Conservation (phyloP, 1,140 invertebrate genomes). For the Lysiphlebus fabarum region DNA sequence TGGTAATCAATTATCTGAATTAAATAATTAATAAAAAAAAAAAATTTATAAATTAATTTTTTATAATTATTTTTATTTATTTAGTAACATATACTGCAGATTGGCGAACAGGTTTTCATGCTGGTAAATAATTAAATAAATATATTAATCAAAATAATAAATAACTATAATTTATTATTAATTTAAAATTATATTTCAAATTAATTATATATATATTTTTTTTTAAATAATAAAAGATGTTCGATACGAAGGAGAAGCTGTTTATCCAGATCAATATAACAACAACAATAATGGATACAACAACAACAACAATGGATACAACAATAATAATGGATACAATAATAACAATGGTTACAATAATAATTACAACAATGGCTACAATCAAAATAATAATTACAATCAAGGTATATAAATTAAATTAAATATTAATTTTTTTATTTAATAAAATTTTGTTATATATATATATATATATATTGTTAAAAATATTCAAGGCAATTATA, state of each 20-base stretch:
- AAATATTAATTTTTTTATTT: slow-evolving; percentile 1
- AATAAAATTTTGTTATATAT: slow-evolving; percentile 17
- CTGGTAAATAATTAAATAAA: slow-evolving; percentile 30
- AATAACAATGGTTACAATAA: slow-evolving; percentile 33
- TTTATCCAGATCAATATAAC: slow-evolving; percentile 59
- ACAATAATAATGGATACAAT: slow-evolving; percentile 20
- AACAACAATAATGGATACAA: slow-evolving; percentile 29
- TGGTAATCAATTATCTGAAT: no score
- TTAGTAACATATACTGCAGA: slow-evolving; percentile 73
- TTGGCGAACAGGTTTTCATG: slow-evolving; percentile 74
- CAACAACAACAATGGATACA: slow-evolving; percentile 40
- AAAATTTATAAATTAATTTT: no score
- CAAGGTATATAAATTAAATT: not conserved
- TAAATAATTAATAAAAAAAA: no score
- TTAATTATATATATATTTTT: no score
- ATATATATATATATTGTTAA: not conserved
- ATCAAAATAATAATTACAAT: slow-evolving; percentile 23
- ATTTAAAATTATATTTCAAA: no score
- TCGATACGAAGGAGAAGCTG: slow-evolving; percentile 69
- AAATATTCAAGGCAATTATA: slow-evolving; percentile 30
- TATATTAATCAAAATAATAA: no score
- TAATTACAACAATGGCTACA: slow-evolving; percentile 21
- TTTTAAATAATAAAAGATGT: slow-evolving; percentile 54
- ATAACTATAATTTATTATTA: no score
- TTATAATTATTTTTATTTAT: no score